These are phyloP conservation scores for Chromoteleia sp. DNA, from an alignment of 2,888 invertebrate genomes.

Conservation along the genomic window DNA sequence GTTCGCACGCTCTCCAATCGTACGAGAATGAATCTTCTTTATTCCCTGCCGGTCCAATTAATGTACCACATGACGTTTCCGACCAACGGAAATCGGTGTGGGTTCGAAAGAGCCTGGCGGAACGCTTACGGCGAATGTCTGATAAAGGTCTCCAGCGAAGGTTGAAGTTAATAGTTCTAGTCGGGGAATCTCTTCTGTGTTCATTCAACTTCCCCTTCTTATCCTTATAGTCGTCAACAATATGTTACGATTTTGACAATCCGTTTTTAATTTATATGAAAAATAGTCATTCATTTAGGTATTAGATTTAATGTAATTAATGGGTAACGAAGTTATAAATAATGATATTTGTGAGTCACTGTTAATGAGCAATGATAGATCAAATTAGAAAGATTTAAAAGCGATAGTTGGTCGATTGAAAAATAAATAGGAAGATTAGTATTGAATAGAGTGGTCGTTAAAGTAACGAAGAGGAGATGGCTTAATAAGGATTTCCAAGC, in stretches of 20 bases:
- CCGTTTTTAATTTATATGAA: slow-evolving; percentile 16
- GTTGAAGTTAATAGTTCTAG: slow-evolving; percentile 77
- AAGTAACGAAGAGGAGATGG: no score
- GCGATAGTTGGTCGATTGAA: no score
- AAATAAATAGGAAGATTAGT: no score
- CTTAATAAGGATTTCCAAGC: no score
- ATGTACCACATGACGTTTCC: slow-evolving; percentile 83
- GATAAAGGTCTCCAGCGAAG: slow-evolving; percentile 73
- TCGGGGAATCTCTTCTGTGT: slow-evolving; percentile 47
- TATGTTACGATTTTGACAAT: slow-evolving; percentile 36
- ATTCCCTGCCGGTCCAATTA: slow-evolving; percentile 80
- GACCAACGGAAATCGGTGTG: slow-evolving; percentile 79
- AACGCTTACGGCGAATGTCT: slow-evolving; percentile 61
- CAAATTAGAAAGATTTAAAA: no score
- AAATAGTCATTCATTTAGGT: slow-evolving; percentile 6
- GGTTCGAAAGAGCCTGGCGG: slow-evolving; percentile 57
- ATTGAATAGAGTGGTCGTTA: no score
- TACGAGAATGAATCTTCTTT: slow-evolving; percentile 78
- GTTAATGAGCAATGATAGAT: no score
- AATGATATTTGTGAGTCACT: no score
- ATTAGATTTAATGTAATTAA: slow-evolving; percentile 15
- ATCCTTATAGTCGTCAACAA: slow-evolving; percentile 45
- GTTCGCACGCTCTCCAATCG: slow-evolving; percentile 72
- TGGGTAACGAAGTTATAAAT: neutral
- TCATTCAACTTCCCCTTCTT: slow-evolving; percentile 26